phyloP scores from a whole-genome alignment of 2,888 invertebrate species.

The Stratiomys singularior region DNA sequence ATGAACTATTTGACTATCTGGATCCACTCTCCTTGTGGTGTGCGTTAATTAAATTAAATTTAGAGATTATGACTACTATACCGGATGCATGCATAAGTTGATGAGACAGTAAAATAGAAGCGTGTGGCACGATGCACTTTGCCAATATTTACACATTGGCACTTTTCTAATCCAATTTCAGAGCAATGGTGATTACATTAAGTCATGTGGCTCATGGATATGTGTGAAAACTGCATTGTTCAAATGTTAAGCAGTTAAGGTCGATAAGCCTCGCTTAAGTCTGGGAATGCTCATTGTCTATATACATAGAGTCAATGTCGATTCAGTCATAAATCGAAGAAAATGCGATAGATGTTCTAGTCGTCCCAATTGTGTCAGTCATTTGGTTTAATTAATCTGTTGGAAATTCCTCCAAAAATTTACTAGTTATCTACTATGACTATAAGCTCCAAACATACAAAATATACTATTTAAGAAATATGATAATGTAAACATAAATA shows the following conservation, averaged over 20 bases:
- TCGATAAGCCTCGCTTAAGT: conserved; percentile 2
- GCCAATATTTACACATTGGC: neutral
- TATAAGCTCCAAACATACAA: too few species aligned
- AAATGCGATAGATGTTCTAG: neutral
- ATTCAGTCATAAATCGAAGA: neutral
- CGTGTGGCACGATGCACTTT: conserved; percentile 14
- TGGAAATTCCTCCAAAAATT: neutral
- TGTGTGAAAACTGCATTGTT: neutral
- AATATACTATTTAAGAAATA: too few species aligned
- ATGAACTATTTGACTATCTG: conserved; percentile 10
- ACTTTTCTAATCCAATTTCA: neutral
- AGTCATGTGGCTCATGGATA: too few species aligned
- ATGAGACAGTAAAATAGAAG: neutral
- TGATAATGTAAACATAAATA: too few species aligned
- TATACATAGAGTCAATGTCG: neutral
- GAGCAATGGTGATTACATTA: too few species aligned
- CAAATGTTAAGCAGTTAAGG: conserved; percentile 10
- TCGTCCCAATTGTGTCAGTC: conserved; percentile 27
- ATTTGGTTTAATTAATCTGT: neutral
- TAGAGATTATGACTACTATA: neutral
- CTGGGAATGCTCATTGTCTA: conserved; percentile 17
- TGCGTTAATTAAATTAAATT: conserved; percentile 4
- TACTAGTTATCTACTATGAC: too few species aligned
- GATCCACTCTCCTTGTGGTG: neutral
- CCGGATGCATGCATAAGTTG: neutral